Conservation (phyloP, 2,888 invertebrate species). For the Apocheima hispidaria region DNA sequence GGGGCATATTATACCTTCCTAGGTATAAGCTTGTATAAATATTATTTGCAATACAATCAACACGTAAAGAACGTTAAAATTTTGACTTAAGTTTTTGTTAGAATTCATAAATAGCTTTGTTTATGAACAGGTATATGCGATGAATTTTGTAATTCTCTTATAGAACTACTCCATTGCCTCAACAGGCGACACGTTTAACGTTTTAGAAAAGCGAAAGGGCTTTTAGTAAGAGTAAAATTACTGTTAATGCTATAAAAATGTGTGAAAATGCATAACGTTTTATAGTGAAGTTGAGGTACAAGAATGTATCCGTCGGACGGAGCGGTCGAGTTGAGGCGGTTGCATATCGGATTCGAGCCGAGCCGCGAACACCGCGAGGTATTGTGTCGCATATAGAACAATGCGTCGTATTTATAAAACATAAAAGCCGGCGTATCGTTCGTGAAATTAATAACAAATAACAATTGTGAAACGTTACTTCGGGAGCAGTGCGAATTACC, state of each 20-base stretch:
- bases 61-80: too few species aligned
- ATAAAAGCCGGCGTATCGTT: conserved; percentile 85
- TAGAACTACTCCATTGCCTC: too few species aligned
- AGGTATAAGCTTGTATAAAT: too few species aligned
- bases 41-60: too few species aligned
- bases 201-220: conserved; percentile 4
- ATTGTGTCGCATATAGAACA: conserved; percentile 85
- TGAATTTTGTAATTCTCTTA: too few species aligned
- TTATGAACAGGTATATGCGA: too few species aligned
- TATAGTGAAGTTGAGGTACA: conserved; percentile 42
- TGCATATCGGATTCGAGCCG: conserved; percentile 76
- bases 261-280: conserved; percentile 31
- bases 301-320: conserved; percentile 73
- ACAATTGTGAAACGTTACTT: conserved; percentile 85
- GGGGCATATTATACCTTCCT: neutral
- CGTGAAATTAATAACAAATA: conserved; percentile 86
- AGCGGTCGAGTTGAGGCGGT: conserved; percentile 59
- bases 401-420: conserved; percentile 86
- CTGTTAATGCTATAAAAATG: conserved; percentile 23
- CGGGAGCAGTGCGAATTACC: conserved; percentile 82
- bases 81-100: too few species aligned
- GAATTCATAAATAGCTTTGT: too few species aligned
- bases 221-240: conserved; percentile 7
- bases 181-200: neutral
- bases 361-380: conserved; percentile 74